Percentiles rank a stretch among this genome's conserved stretches.
These are phyloP conservation scores for Condylostylus longicornis DNA, from an alignment of 1,140 invertebrate species.

Conservation along the genomic window DNA sequence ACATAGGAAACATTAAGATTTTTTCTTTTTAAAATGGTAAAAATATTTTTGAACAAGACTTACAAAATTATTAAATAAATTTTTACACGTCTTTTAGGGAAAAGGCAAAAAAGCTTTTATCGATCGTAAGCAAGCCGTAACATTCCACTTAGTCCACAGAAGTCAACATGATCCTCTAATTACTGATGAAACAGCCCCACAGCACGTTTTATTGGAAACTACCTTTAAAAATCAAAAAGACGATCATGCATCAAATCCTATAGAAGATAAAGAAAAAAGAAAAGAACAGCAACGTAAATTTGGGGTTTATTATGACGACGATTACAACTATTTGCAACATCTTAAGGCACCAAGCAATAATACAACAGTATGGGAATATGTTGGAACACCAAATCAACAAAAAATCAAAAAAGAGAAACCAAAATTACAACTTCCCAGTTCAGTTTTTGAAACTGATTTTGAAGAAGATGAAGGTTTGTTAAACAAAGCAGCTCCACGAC, in stretches of 20 bases:
- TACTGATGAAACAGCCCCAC: constrained; percentile 74
- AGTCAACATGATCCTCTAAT: constrained; percentile 83
- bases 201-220: constrained; percentile 56
- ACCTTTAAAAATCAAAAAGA: constrained; percentile 11
- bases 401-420: constrained; percentile 15
- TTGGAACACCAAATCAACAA: constrained; percentile 25
- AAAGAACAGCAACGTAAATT: constrained; percentile 73
- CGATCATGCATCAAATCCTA: constrained; percentile 11
- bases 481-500: constrained; percentile 68
- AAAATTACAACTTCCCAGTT: constrained; percentile 54
- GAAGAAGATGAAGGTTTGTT: constrained; percentile 79
- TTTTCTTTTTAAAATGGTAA: constrained; percentile 6
- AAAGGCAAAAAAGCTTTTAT: constrained; percentile 76
- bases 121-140: constrained; percentile 79
- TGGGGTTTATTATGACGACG: constrained; percentile 92
- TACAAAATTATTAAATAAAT: not conserved
- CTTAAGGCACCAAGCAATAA: constrained; percentile 44
- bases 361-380: constrained; percentile 29
- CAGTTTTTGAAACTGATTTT: constrained; percentile 77
- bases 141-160: constrained; percentile 80
- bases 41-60: not conserved
- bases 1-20: too few relatives aligned
- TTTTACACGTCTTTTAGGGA: constrained; percentile 41
- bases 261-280: constrained; percentile 35
- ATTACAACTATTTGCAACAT: constrained; percentile 92